Base-by-base conservation (phyloP, 2,113 vertebrate species). In the Ammodytes dubius region DNA sequence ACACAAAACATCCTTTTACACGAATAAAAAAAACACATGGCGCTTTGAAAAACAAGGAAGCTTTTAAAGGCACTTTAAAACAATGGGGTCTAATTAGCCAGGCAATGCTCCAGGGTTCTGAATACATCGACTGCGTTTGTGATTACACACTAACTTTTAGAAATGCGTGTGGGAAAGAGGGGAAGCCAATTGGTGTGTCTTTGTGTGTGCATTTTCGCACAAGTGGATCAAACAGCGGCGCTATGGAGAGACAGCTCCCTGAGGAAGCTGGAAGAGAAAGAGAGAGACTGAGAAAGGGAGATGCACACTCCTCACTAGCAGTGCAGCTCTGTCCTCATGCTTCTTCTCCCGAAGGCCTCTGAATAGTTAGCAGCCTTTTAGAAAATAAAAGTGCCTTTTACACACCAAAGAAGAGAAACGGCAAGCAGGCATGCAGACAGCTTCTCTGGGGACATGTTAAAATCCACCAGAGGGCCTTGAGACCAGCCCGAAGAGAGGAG, bases 21-120 rank as follows among this genome's bases (percentile, higher is more conserved):
- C 82, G 86, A 89, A 89, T 81, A 60, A 84, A 88, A 91, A 87
- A 70, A 81, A 59, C 40, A 87, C 82, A 87, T 79, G 78, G 77
- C 49, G 72, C 84, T 86, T 91, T 92, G 85, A 91, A 92, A 92
- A 93, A 86, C 82, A 88, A 86, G 92, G 87, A 93, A 88, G 91
- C 89, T 93, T 95, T 94, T 91, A 93, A 92, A 92, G 86, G 65
- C 88, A 91, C 91, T 94, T 92, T 90, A 87, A 89, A 91, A 93
- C 90, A 92, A 94, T 91, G 88, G 88, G 82, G 77, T 92, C 89
- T 94, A 92, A 94, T 94, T 93, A 94, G 87, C 74, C 75, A 89
- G 89, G 88, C 91, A 91, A 92, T 89, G 91, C 91, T 92, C 89
- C 84, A 81, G 89, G 91, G 90, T 87, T 76, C 73, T 86, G 80